Percentiles rank a stretch among this genome's conserved stretches.
These are phyloP conservation scores for Bugulina stolonifera DNA, from an alignment of 2,888 invertebrate genomes.

Conservation along the genomic window DNA sequence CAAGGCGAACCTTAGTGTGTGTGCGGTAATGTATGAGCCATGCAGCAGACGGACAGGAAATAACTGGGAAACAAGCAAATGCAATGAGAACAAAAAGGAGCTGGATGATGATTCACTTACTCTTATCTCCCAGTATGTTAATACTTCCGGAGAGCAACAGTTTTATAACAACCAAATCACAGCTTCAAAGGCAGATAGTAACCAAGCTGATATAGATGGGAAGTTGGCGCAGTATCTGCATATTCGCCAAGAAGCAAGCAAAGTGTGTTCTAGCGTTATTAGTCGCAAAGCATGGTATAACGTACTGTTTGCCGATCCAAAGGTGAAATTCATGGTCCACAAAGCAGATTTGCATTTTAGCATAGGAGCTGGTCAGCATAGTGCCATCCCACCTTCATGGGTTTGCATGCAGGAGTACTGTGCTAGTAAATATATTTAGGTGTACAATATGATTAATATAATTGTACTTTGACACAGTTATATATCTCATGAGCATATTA, in stretches of 20 bases:
- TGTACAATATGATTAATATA: too few relatives aligned
- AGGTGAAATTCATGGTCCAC: background rate
- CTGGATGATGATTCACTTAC: background rate
- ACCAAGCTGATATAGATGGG: background rate
- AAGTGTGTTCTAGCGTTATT: background rate
- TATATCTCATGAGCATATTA: too few relatives aligned
- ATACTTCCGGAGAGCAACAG: background rate
- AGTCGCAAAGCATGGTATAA: background rate
- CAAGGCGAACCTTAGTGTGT: background rate
- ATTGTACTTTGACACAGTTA: too few relatives aligned
- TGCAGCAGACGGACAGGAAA: background rate
- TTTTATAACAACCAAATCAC: background rate
- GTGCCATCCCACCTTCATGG: background rate
- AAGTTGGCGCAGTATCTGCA: background rate
- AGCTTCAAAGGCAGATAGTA: background rate
- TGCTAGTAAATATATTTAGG: too few relatives aligned
- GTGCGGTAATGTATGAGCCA: conserved; percentile 2
- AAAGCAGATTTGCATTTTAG: background rate
- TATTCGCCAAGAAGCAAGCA: background rate
- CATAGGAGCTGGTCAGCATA: background rate
- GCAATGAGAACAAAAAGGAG: background rate
- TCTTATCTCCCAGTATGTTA: background rate
- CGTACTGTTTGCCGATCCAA: conserved; percentile 2
- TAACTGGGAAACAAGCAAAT: background rate
- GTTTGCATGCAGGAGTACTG: conserved; percentile 12